Conservation (phyloP, 2,797 vertebrate species). For the Cryptoprocta ferox region DNA sequence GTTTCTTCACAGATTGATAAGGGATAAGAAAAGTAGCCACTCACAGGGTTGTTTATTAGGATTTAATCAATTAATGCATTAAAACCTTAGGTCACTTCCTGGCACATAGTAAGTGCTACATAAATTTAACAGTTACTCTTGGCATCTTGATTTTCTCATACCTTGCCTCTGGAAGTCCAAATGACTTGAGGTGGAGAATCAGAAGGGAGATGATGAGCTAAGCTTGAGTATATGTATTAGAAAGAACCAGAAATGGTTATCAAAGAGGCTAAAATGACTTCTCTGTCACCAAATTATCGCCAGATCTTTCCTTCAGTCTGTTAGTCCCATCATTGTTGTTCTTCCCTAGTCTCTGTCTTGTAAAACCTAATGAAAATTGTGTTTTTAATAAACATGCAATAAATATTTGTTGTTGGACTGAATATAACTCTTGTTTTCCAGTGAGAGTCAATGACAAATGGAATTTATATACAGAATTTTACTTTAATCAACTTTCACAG, state of each 20-base stretch:
- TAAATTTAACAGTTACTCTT: not conserved
- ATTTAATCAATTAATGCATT: not conserved
- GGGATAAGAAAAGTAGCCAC: not conserved
- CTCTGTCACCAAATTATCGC: not conserved
- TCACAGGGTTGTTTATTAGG: not conserved
- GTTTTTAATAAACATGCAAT: conserved; percentile 39
- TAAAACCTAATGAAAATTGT: conserved; percentile 27
- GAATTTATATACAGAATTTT: not conserved
- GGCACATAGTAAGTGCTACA: not conserved
- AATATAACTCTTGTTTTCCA: not conserved
- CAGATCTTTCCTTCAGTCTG: not conserved
- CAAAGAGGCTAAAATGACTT: not conserved
- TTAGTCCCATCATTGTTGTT: not conserved
- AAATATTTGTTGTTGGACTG: conserved; percentile 7
- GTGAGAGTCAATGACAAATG: conserved; percentile 29
- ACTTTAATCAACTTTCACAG: not conserved
- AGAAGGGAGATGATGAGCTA: not conserved
- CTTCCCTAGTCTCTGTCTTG: not conserved
- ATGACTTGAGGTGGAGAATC: not conserved
- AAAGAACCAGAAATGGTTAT: not conserved
- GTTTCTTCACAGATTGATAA: not conserved
- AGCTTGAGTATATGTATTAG: not conserved
- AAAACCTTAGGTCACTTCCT: not conserved
- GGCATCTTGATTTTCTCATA: not conserved
- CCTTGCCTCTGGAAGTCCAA: not conserved